phyloP scores from a whole-genome alignment of 2,888 invertebrate genomes.

The Drosophila sordidapex region DNA sequence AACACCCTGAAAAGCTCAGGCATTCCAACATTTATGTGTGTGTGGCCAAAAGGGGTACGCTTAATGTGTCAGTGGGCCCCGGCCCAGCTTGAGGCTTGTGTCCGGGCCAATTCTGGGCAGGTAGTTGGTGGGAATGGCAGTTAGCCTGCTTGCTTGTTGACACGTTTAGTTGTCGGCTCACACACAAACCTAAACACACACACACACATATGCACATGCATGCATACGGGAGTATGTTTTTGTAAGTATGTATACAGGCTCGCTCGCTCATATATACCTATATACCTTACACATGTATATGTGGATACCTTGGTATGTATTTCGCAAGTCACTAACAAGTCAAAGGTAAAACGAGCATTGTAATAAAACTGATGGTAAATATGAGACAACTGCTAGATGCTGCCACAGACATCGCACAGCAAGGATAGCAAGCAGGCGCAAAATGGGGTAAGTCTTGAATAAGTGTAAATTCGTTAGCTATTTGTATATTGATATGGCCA shows the following conservation, averaged over 20 bases:
- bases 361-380: conserved; percentile 49
- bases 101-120: conserved; percentile 53
- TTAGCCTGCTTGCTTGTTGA: conserved; percentile 75
- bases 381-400: conserved; percentile 4
- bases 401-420: neutral
- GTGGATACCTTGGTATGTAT: conserved; percentile 25
- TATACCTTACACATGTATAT: neutral
- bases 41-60: conserved; percentile 66
- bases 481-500: conserved; percentile 68
- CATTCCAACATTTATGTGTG: conserved; percentile 46
- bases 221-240: conserved; percentile 1
- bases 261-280: neutral
- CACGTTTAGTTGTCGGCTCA: conserved; percentile 71
- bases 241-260: conserved; percentile 1
- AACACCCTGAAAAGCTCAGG: conserved; percentile 30
- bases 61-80: conserved; percentile 71
- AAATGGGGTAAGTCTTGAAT: conserved; percentile 3
- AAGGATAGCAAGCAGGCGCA: neutral
- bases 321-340: conserved; percentile 72
- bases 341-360: conserved; percentile 60
- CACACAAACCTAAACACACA: conserved; percentile 38
- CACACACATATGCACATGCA: conserved; percentile 1
- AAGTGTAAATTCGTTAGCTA: conserved; percentile 66
- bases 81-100: conserved; percentile 25
- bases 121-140: conserved; percentile 50